Conservation (phyloP, 2,888 invertebrate genomes). For the Plusia festucae region DNA sequence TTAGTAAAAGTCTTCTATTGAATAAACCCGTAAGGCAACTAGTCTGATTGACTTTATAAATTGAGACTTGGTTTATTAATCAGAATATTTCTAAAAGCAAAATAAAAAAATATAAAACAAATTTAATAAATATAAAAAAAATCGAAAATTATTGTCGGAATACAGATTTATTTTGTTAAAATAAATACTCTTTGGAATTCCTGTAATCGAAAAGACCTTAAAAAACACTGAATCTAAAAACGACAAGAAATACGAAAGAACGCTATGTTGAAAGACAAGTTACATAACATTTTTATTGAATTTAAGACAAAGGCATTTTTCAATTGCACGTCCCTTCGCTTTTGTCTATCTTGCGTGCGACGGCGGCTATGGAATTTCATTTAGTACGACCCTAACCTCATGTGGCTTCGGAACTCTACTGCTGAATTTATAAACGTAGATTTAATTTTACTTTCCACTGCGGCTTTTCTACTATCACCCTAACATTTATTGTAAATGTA, state of each 20-base stretch:
- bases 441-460: slow-evolving; percentile 35
- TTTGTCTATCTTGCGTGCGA: slow-evolving; percentile 51
- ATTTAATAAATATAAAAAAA: too few species aligned
- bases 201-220: slow-evolving; percentile 16
- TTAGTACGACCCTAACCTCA: slow-evolving; percentile 55
- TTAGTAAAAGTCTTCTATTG: too few species aligned
- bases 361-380: slow-evolving; percentile 62
- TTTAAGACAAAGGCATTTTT: slow-evolving; percentile 59
- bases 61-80: too few species aligned
- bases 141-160: too few species aligned
- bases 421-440: slow-evolving; percentile 17
- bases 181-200: neutral
- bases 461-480: slow-evolving; percentile 6
- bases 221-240: slow-evolving; percentile 25
- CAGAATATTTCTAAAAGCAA: too few species aligned
- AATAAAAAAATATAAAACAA: too few species aligned
- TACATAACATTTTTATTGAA: slow-evolving; percentile 45
- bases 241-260: slow-evolving; percentile 35
- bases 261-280: slow-evolving; percentile 21
- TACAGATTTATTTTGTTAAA: too few species aligned
- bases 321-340: slow-evolving; percentile 54
- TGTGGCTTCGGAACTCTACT: slow-evolving; percentile 31
- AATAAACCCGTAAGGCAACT: too few species aligned
- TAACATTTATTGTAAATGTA: slow-evolving; percentile 4
- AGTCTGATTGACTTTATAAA: too few species aligned